Percentiles rank a stretch among this genome's conserved stretches.
Evolutionary conservation across 2,888 invertebrate species (phyloP).

Genomic region (Syrista parreyssii): DNA sequence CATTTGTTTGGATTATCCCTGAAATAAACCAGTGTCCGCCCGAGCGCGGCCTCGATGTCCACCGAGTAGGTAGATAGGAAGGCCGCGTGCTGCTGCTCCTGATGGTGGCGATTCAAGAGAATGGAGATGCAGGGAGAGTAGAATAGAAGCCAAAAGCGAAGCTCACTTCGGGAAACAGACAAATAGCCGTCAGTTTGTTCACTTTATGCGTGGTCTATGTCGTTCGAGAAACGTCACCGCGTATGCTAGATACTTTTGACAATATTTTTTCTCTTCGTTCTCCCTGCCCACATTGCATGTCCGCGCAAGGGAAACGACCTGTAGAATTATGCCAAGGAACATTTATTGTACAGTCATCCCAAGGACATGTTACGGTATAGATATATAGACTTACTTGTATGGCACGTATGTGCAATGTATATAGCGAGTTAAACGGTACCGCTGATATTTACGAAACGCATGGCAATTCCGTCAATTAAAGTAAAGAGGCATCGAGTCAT

Average conservation of each 20-base stretch:
- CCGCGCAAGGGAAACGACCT: not conserved
- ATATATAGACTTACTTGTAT: too few relatives aligned
- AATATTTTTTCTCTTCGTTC: not conserved
- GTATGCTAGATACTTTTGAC: not conserved
- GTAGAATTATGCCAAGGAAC: not conserved
- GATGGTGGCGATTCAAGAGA: not conserved
- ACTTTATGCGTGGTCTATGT: slow-evolving; percentile 51
- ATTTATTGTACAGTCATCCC: too few relatives aligned
- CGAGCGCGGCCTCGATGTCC: slow-evolving; percentile 16
- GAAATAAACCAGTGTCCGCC: slow-evolving; percentile 62
- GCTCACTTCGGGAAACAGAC: slow-evolving; percentile 53
- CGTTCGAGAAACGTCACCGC: slow-evolving; percentile 44
- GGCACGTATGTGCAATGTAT: slow-evolving; percentile 5
- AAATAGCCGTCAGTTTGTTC: slow-evolving; percentile 56
- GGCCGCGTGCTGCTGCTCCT: not conserved
- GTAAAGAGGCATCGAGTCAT: slow-evolving; percentile 59
- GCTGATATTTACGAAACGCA: slow-evolving; percentile 44
- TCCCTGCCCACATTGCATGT: not conserved
- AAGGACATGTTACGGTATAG: too few relatives aligned
- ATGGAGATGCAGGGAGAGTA: not conserved
- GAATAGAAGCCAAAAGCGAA: slow-evolving; percentile 31
- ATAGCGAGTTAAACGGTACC: not conserved
- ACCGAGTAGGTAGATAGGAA: not conserved
- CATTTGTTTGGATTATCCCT: slow-evolving; percentile 67
- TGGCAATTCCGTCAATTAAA: slow-evolving; percentile 65